A percentile compares a stretch with the other conserved stretches of the same genome.
phyloP scores from a whole-genome alignment of 2,113 vertebrate species.

The Cyprinodon variegatus region DNA sequence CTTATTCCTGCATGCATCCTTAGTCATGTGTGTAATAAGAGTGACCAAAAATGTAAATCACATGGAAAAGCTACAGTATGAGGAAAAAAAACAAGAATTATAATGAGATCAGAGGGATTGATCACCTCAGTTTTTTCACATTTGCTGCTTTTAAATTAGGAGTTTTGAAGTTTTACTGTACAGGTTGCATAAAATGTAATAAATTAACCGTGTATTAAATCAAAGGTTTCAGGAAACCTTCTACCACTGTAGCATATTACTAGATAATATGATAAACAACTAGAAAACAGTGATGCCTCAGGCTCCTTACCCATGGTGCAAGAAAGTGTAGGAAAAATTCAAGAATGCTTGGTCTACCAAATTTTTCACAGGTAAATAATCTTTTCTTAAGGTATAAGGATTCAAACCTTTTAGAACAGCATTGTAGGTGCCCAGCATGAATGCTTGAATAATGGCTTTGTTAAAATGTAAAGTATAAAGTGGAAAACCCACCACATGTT shows the following conservation, averaged over 20 bases:
- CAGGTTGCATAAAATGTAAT: neutral
- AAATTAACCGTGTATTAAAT: neutral
- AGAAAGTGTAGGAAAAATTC: neutral
- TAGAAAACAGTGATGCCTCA: neutral
- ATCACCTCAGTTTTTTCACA: neutral
- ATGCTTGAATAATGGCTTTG: neutral
- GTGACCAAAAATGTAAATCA: neutral
- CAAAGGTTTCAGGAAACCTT: neutral
- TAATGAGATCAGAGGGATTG: neutral
- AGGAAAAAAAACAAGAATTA: neutral
- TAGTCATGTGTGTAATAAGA: neutral
- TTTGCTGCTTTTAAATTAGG: neutral
- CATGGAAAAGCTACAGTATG: neutral
- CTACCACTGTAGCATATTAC: neutral
- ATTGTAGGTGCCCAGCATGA: neutral
- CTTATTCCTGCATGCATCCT: neutral
- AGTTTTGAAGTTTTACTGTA: neutral
- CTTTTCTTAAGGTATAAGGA: neutral
- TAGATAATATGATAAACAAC: constrained; percentile 6
- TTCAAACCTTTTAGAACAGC: neutral
- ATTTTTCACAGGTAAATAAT: neutral
- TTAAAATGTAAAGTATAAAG: neutral
- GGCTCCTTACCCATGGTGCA: neutral
- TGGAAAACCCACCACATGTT: neutral
- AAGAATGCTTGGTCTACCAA: neutral